Evolutionary conservation across 2,113 vertebrate genomes (phyloP), one percentile per base, ranked within the genome.

Genomic region (Periophthalmodon schlosseri): DNA sequence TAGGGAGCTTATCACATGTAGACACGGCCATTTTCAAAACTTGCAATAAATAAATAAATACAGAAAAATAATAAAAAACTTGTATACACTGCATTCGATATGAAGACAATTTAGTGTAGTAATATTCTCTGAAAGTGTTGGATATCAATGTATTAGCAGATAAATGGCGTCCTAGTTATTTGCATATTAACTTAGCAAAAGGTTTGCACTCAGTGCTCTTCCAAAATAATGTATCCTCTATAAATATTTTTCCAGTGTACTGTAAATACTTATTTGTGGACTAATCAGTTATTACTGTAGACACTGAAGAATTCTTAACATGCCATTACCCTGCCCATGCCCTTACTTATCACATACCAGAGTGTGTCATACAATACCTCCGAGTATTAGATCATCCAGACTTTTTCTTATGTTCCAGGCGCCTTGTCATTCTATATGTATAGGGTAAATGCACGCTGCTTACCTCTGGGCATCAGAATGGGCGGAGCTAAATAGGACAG

Each of bases 1-100:
- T 87, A 84, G 81, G 74, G 71, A 28, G 46, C 75, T 87, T 82
- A 81, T 91, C 69, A 61, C 75, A 67, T 68, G 65, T 74, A 77
- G 73, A 73, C 58, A 68, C 73, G 69, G 34, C 9, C 14, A 47
- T 46, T 69, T 73, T 49, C 56, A 73, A 75, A 74, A 73, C 24
- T 21, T 73, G 78, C 44, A 21, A 49, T 49, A 49, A 49, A 4
- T 49, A 49, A 49, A 49, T 13, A 49, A 49, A 14, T 4, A 16
- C 4, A 49, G 16, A 49, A 10, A 44, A 44, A 44, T 10, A 44
- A 10, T 7, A 44, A 10, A 10, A 44, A n/a, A n/a, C n/a, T 10
- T 44, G 39, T 44, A 44, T 44, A 44, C 39, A 44, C 39, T 44
- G 39, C 39, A 44, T 44, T 39, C 9, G 3, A 50, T 50, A 7